Evolutionary conservation across 1,140 invertebrate species (phyloP).

Genomic region (Lasioglossum albipes): DNA sequence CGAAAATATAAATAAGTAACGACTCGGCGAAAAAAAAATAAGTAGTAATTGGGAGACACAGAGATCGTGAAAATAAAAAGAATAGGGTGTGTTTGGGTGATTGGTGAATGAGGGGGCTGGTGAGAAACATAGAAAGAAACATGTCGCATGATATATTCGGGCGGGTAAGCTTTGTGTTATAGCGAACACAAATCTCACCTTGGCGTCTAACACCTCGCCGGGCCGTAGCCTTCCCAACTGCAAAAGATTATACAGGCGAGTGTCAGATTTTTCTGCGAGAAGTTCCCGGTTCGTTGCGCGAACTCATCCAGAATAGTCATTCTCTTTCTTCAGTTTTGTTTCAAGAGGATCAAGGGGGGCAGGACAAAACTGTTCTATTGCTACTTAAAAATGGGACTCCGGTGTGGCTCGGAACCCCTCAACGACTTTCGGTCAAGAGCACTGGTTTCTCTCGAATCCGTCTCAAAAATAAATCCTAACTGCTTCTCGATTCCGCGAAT

Average conservation of each 20-base stretch:
- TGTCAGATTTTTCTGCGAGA: slow-evolving; percentile 60
- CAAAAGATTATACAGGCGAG: slow-evolving; percentile 78
- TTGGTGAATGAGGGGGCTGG: background rate
- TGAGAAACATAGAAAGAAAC: slow-evolving; percentile 48
- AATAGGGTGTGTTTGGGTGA: background rate
- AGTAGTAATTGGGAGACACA: slow-evolving; percentile 18
- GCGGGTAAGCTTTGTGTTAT: slow-evolving; percentile 84
- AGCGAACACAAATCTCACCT: slow-evolving; percentile 87
- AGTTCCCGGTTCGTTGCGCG: background rate
- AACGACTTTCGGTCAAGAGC: too few species aligned
- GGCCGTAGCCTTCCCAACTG: slow-evolving; percentile 88
- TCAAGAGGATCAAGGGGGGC: background rate
- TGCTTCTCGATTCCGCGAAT: too few species aligned
- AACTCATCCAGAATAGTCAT: background rate
- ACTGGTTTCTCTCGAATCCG: too few species aligned
- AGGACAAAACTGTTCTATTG: background rate
- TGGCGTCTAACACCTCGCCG: slow-evolving; percentile 88
- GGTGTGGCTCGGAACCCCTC: too few species aligned
- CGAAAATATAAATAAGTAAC: slow-evolving; percentile 5
- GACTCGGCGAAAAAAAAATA: too few species aligned
- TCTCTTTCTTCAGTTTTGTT: background rate
- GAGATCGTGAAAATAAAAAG: background rate
- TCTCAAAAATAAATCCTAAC: too few species aligned
- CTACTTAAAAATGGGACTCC: background rate
- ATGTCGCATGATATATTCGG: slow-evolving; percentile 68